Evolutionary conservation across 2,888 invertebrate species (phyloP).

Genomic region (Eupithecia insigniata): DNA sequence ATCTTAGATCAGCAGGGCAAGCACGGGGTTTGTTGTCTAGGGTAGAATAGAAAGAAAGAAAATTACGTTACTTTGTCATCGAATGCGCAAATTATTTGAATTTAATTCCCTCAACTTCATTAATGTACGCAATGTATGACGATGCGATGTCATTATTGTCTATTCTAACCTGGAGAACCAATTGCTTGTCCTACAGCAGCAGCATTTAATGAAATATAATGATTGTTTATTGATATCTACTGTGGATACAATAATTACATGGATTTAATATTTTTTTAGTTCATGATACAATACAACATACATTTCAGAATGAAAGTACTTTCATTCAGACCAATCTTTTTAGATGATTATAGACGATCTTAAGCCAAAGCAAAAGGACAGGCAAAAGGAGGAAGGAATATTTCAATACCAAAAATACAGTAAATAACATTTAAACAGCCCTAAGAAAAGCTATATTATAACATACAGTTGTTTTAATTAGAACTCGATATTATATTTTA

Average conservation of each 20-base stretch:
- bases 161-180: no score
- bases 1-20: not conserved
- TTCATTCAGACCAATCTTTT: no score
- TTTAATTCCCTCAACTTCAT: no score
- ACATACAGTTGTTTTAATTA: not conserved
- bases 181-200: no score
- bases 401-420: not conserved
- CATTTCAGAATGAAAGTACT: not conserved
- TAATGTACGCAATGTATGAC: no score
- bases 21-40: no score
- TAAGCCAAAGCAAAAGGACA: not conserved
- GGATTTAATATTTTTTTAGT: not conserved
- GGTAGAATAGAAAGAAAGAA: no score
- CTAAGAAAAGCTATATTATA: not conserved
- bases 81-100: no score
- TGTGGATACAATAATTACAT: slow-evolving; percentile 5
- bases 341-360: not conserved
- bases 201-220: no score
- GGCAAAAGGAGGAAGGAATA: no score
- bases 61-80: no score
- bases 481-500: not conserved
- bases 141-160: no score
- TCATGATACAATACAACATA: not conserved
- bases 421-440: not conserved
- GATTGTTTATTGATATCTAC: not conserved